These are phyloP conservation scores for Oscheius sp. DNA, from an alignment of 2,888 invertebrate species.

Conservation along the genomic window DNA sequence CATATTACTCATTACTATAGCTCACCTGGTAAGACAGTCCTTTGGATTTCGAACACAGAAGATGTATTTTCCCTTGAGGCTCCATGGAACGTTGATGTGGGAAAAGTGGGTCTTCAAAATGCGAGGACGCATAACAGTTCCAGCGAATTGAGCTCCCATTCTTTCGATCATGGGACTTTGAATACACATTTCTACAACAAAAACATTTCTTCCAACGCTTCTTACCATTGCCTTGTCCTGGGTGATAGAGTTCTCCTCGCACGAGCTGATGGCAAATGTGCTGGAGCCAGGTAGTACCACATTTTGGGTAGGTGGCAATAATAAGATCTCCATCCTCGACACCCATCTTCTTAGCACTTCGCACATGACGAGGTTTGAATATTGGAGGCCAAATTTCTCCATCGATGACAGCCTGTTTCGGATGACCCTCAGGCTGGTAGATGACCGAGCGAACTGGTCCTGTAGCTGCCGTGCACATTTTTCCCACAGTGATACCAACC, in stretches of 20 bases:
- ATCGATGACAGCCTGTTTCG: slow-evolving; percentile 66
- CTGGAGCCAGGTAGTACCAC: slow-evolving; percentile 70
- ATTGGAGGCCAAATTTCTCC: slow-evolving; percentile 70
- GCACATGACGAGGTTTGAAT: slow-evolving; percentile 64
- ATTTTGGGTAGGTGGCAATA: slow-evolving; percentile 70
- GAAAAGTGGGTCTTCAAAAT: slow-evolving; percentile 68
- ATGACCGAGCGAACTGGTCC: slow-evolving; percentile 50
- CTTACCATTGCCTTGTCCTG: slow-evolving; percentile 50
- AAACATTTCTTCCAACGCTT: background rate
- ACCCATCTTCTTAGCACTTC: slow-evolving; percentile 61
- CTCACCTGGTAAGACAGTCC: slow-evolving; percentile 61
- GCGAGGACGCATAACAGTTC: slow-evolving; percentile 59
- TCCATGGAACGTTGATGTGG: slow-evolving; percentile 63
- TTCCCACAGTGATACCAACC: slow-evolving; percentile 29
- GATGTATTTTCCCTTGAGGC: slow-evolving; percentile 66
- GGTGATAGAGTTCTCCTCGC: slow-evolving; percentile 44
- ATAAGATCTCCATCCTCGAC: slow-evolving; percentile 64
- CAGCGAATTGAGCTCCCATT: slow-evolving; percentile 65
- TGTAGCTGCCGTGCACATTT: slow-evolving; percentile 11
- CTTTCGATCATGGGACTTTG: slow-evolving; percentile 69
- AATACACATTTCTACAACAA: slow-evolving; percentile 58
- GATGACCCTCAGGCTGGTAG: slow-evolving; percentile 62
- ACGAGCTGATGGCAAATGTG: slow-evolving; percentile 67
- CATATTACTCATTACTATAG: background rate
- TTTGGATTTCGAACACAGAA: slow-evolving; percentile 69